Conservation (phyloP, 2,113 vertebrate species). For the Callionymus lyra region DNA sequence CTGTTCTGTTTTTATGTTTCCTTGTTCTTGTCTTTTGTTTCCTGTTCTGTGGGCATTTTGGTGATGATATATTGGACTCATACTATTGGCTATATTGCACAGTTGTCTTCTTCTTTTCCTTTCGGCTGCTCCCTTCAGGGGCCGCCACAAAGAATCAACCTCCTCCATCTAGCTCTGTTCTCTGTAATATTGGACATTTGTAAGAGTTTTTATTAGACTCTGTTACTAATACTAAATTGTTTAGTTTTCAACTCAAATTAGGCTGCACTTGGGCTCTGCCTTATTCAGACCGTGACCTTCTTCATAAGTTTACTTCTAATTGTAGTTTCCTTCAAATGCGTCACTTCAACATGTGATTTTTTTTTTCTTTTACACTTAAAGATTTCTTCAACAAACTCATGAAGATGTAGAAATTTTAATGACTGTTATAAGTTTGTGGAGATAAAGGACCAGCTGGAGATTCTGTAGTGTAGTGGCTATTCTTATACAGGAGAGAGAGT, state of each 20-base stretch:
- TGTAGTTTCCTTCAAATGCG: conserved; percentile 4
- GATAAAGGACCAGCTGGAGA: conserved; percentile 63
- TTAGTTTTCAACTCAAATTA: conserved; percentile 22
- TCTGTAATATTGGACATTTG: background rate
- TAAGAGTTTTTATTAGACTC: too few species aligned
- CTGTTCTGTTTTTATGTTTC: too few species aligned
- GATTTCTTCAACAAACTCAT: conserved; percentile 46
- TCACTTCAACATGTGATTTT: background rate
- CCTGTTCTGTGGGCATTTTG: too few species aligned
- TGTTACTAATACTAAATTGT: conserved; percentile 14
- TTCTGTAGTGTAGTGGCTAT: conserved; percentile 54
- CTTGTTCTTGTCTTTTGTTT: too few species aligned
- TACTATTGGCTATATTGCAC: too few species aligned
- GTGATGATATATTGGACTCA: too few species aligned
- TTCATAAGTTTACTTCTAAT: too few species aligned
- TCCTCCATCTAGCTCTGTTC: background rate
- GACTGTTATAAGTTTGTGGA: conserved; percentile 40
- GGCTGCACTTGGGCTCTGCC: too few species aligned
- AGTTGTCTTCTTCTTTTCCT: too few species aligned
- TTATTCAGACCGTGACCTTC: too few species aligned
- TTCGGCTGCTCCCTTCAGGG: too few species aligned
- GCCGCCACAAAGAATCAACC: too few species aligned
- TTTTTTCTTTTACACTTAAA: conserved; percentile 23
- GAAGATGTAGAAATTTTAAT: conserved; percentile 62
- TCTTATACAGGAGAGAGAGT: conserved; percentile 45